A percentile compares a stretch with the other conserved stretches of the same genome.
Conservation (phyloP, 2,888 invertebrate genomes). For the Oligia fasciuncula region DNA sequence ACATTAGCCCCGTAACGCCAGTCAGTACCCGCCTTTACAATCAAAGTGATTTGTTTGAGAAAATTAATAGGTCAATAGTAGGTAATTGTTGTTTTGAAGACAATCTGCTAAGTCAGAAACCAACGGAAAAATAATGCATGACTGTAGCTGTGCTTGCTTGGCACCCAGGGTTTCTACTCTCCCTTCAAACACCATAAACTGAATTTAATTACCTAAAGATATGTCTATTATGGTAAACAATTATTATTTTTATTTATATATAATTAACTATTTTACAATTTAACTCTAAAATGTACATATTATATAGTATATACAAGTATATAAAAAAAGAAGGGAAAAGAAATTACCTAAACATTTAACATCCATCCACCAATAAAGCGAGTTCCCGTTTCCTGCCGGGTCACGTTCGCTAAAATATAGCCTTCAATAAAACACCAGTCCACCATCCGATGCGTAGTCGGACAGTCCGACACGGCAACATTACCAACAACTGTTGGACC, state of each 20-base stretch:
- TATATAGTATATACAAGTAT: too few relatives aligned
- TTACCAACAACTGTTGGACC: constrained; percentile 50
- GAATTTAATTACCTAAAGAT: not conserved
- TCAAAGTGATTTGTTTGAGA: not conserved
- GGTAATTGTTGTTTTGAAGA: not conserved
- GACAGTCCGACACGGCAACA: constrained; percentile 27
- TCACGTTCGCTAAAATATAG: constrained; percentile 58
- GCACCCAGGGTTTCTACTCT: not conserved
- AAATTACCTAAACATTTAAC: not conserved
- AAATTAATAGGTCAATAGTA: not conserved
- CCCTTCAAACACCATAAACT: not conserved
- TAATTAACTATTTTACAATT: too few relatives aligned
- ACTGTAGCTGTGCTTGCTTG: not conserved
- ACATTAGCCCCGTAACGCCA: too few relatives aligned
- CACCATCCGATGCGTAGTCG: constrained; percentile 12
- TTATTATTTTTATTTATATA: too few relatives aligned
- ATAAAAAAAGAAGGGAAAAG: too few relatives aligned
- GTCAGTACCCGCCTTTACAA: too few relatives aligned
- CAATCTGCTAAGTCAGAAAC: not conserved
- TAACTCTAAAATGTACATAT: too few relatives aligned
- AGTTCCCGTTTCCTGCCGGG: not conserved
- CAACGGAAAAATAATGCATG: not conserved
- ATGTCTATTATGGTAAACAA: too few relatives aligned
- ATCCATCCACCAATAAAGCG: not conserved
- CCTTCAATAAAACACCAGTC: constrained; percentile 55